Base-by-base conservation (phyloP, 2,797 vertebrate species). In the Protosalanx chinensis region DNA sequence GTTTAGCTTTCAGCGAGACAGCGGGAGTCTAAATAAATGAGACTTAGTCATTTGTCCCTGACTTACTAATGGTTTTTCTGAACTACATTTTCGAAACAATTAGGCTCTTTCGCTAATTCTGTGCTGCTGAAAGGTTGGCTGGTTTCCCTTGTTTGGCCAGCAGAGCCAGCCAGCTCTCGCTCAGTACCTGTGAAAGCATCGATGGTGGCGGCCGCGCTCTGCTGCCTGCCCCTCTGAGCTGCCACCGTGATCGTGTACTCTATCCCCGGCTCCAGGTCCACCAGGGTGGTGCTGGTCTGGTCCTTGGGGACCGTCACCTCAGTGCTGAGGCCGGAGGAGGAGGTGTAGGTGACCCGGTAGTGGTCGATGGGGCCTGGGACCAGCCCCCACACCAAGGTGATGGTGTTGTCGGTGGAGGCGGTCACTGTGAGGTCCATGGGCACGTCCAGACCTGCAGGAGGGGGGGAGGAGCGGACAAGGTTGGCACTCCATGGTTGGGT, bases 161-260 rank as follows among this genome's bases (percentile, higher is more conserved):
- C 8, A 41, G 37, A 41, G 12, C 2, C 8, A 12, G 37, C 8
- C 1, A 41, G 37, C 37, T 41, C 37, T 41, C 12, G 7, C 37
- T 41, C 37, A 12, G 51, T 94, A 99, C 97, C 97, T 93, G 98
- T 99, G 88, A 95, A 98, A 20, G 96, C 97, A 6, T 98, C 95
- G 65, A 98, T 97, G 0, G 96, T 98, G 29, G 93, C 93, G 23
- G 94, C 94, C 1, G 92, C 82, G 80, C 98, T 99, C 82, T 98
- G 96, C 82, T 99, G 97, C 32, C 97, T 89, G 57, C 98, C 98
- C 70, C 98, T 91, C 75, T 95, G 95, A 0, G 98, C 96, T 0
- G 94, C 93, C 68, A 98, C 93, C 0, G 96, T 96, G 77, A 99
- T 94, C 46, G 95, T 97, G 87, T 98, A 98, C 81, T 98, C 97